A percentile compares a stretch with the other conserved stretches of the same genome.
Conservation (phyloP, 2,113 vertebrate species). For the Emydocephalus ijimae region DNA sequence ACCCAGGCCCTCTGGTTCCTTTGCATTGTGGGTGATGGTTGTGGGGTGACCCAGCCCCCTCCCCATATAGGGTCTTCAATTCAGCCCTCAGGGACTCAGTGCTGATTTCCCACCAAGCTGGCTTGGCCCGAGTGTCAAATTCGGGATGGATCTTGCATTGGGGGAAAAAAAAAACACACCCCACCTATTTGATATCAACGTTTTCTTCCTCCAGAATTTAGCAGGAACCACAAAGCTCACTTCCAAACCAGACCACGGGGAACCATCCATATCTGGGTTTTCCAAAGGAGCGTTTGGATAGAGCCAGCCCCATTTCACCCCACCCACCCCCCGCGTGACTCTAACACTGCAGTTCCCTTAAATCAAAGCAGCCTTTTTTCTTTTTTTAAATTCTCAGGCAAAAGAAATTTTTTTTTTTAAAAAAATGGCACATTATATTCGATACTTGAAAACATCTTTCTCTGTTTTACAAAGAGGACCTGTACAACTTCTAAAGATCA, state of each 20-base stretch:
- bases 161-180: too few relatives aligned
- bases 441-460: slow-evolving; percentile 83
- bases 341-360: slow-evolving; percentile 59
- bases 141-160: background rate
- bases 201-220: background rate
- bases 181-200: background rate
- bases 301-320: background rate
- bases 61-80: background rate
- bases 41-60: background rate
- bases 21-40: background rate
- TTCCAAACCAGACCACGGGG: background rate
- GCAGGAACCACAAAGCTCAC: background rate
- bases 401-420: background rate
- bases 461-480: slow-evolving; percentile 70
- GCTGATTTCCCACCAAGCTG: background rate
- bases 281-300: background rate
- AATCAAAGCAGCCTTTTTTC: slow-evolving; percentile 23
- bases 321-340: background rate
- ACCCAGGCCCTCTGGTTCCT: background rate
- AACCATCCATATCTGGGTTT: background rate
- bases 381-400: slow-evolving; percentile 37
- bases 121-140: background rate
- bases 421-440: slow-evolving; percentile 79
- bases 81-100: background rate
- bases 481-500: slow-evolving; percentile 26